A percentile compares a stretch with the other conserved stretches of the same genome.
These are phyloP conservation scores for Temnothorax longispinosus DNA, from an alignment of 1,140 invertebrate species.

Conservation along the genomic window DNA sequence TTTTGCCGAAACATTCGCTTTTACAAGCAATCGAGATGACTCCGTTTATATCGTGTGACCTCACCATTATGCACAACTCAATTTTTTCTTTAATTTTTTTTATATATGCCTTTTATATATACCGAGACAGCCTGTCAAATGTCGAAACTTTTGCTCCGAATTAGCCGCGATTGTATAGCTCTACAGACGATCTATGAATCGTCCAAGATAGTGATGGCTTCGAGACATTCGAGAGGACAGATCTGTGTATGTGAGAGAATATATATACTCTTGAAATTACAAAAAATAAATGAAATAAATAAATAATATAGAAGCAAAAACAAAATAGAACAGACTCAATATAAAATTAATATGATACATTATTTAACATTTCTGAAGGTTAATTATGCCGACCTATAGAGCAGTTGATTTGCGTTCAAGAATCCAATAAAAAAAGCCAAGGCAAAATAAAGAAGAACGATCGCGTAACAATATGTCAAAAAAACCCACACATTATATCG, in stretches of 20 bases:
- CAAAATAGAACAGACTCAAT: not conserved
- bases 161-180: conserved; percentile 66
- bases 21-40: conserved; percentile 56
- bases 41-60: conserved; percentile 30
- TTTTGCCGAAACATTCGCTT: conserved; percentile 75
- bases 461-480: not conserved
- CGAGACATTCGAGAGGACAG: not conserved
- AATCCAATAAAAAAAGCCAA: not conserved
- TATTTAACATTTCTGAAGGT: conserved; percentile 20
- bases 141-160: conserved; percentile 69
- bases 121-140: conserved; percentile 21
- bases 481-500: conserved; percentile 21
- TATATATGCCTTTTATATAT: not conserved
- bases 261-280: no score
- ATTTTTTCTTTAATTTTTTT: conserved; percentile 30
- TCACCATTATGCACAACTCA: conserved; percentile 58
- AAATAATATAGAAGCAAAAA: not conserved
- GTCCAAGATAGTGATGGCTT: conserved; percentile 47
- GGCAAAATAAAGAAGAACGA: not conserved
- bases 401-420: not conserved
- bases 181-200: not conserved
- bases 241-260: not conserved
- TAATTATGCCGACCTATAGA: not conserved
- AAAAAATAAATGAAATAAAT: not conserved
- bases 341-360: conserved; percentile 1